These are phyloP conservation scores for Trachemys scripta DNA, from an alignment of 2,113 vertebrate species.

Conservation along the genomic window DNA sequence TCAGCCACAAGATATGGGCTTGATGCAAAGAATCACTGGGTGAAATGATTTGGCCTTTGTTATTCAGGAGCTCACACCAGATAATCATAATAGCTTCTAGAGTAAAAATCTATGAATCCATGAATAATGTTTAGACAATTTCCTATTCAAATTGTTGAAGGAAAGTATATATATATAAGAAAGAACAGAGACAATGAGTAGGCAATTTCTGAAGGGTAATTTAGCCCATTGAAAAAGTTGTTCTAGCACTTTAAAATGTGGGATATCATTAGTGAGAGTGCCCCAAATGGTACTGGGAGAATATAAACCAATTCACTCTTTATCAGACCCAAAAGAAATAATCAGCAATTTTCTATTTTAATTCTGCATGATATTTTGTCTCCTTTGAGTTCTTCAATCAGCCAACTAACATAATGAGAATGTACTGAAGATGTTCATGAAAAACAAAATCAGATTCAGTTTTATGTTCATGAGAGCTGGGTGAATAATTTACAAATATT, in stretches of 20 bases:
- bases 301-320: neutral
- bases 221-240: neutral
- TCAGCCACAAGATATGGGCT: neutral
- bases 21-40: neutral
- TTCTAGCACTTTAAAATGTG: neutral
- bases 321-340: neutral
- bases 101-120: neutral
- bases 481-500: neutral
- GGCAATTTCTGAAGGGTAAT: neutral
- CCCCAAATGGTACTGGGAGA: neutral
- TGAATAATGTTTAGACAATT: neutral
- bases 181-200: neutral
- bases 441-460: neutral
- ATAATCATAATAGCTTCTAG: neutral
- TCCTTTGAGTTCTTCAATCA: neutral
- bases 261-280: neutral
- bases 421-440: neutral
- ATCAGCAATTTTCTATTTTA: neutral
- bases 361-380: neutral
- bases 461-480: neutral
- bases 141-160: neutral
- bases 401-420: neutral
- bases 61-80: neutral
- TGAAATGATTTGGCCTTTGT: neutral
- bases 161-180: neutral